phyloP scores from a whole-genome alignment of 2,888 invertebrate species.

The Cylindroiulus punctatus region DNA sequence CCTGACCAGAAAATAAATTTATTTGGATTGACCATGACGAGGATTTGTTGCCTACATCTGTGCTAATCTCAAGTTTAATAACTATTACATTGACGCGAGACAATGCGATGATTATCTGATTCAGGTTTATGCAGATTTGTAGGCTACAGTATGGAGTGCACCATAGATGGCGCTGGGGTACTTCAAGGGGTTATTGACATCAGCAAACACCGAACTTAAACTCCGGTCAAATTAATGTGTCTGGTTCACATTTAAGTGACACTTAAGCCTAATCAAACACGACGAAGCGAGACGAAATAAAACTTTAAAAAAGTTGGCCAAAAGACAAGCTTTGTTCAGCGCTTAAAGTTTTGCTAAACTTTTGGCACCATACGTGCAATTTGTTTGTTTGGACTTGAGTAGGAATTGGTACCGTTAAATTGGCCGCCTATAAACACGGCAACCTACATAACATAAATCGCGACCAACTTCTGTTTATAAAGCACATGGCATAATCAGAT shows the following conservation, averaged over 20 bases:
- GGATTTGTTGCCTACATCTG: too few relatives aligned
- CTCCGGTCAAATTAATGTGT: background rate
- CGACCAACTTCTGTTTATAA: too few relatives aligned
- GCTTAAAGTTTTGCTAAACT: background rate
- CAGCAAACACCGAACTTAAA: background rate
- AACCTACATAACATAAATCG: background rate
- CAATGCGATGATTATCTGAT: too few relatives aligned
- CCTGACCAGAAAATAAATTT: too few relatives aligned
- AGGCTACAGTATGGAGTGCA: too few relatives aligned
- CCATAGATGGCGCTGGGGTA: background rate
- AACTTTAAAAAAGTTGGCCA: constrained; percentile 15
- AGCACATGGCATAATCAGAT: background rate
- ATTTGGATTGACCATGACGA: too few relatives aligned
- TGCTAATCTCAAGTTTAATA: too few relatives aligned
- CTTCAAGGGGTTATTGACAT: background rate
- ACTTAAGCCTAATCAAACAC: background rate
- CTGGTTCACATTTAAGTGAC: background rate
- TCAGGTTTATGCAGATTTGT: too few relatives aligned
- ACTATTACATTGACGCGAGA: too few relatives aligned
- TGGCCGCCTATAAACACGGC: constrained; percentile 12
- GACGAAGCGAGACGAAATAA: background rate
- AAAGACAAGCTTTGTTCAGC: background rate
- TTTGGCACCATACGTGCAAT: background rate
- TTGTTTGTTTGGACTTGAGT: constrained; percentile 25
- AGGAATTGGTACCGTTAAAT: constrained; percentile 12